Conservation (phyloP, 2,113 vertebrate species). For the Pipa parva region DNA sequence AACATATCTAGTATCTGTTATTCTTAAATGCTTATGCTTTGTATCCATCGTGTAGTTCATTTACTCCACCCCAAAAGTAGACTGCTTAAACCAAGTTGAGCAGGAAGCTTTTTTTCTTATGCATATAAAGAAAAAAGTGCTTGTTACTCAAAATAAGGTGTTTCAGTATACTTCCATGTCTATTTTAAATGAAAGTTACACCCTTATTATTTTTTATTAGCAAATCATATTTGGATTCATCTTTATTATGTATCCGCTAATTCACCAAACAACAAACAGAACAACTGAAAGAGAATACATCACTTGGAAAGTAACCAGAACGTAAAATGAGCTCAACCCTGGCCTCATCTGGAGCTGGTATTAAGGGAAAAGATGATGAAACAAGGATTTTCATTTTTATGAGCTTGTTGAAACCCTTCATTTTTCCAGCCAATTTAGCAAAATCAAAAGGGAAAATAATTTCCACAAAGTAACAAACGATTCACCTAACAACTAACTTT, state of each 20-base stretch:
- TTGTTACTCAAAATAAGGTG: too few species aligned
- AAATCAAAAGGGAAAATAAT: slow-evolving; percentile 6
- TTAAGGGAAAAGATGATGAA: slow-evolving; percentile 33
- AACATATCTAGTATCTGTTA: too few species aligned
- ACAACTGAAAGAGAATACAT: not conserved
- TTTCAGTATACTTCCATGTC: too few species aligned
- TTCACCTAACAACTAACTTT: too few species aligned
- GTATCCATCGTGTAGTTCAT: too few species aligned
- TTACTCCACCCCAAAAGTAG: too few species aligned
- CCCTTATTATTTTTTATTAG: not conserved
- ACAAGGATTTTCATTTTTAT: slow-evolving; percentile 12
- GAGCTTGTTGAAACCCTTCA: not conserved
- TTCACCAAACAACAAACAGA: slow-evolving; percentile 11
- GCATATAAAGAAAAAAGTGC: too few species aligned
- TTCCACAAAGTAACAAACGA: not conserved
- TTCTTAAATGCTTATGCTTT: too few species aligned
- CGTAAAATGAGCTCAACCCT: slow-evolving; percentile 15
- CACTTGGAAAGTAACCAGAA: slow-evolving; percentile 19
- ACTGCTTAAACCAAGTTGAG: too few species aligned
- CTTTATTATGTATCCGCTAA: not conserved
- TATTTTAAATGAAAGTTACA: too few species aligned
- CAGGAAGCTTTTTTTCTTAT: too few species aligned
- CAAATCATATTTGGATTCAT: not conserved
- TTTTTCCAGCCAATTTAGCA: slow-evolving; percentile 21
- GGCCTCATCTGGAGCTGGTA: not conserved